phyloP scores from a whole-genome alignment of 1,140 invertebrate genomes.

The Anoplophora glabripennis region DNA sequence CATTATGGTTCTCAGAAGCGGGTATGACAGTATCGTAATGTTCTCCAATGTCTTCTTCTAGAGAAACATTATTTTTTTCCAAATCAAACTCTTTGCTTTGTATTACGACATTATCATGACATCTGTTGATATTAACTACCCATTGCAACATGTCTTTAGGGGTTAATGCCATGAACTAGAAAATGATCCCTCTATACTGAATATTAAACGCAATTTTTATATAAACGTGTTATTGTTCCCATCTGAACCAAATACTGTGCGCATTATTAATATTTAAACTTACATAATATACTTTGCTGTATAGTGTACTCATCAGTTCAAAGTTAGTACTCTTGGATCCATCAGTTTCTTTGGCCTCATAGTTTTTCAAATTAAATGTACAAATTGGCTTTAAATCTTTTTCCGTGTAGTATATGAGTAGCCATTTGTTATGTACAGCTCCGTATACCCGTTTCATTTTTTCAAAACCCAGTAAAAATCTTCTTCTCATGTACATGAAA shows the following conservation, averaged over 20 bases:
- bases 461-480: conserved; percentile 25
- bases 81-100: neutral
- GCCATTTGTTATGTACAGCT: conserved; percentile 23
- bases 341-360: conserved; percentile 20
- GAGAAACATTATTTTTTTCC: too few species aligned
- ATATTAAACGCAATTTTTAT: neutral
- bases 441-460: conserved; percentile 22
- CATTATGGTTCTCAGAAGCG: too few species aligned
- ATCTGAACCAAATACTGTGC: neutral
- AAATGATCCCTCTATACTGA: neutral
- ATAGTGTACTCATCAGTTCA: conserved; percentile 12
- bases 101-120: conserved; percentile 7
- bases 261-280: conserved; percentile 5
- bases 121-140: conserved; percentile 28
- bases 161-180: conserved; percentile 28
- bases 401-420: conserved; percentile 26
- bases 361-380: conserved; percentile 25
- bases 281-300: conserved; percentile 24
- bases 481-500: conserved; percentile 23
- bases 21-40: too few species aligned
- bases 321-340: conserved; percentile 19
- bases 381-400: conserved; percentile 26
- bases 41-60: too few species aligned
- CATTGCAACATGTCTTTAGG: conserved; percentile 33
- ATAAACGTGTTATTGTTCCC: too few species aligned